phyloP scores from a whole-genome alignment of 2,113 vertebrate genomes.

The Odocoileus hemionus region DNA sequence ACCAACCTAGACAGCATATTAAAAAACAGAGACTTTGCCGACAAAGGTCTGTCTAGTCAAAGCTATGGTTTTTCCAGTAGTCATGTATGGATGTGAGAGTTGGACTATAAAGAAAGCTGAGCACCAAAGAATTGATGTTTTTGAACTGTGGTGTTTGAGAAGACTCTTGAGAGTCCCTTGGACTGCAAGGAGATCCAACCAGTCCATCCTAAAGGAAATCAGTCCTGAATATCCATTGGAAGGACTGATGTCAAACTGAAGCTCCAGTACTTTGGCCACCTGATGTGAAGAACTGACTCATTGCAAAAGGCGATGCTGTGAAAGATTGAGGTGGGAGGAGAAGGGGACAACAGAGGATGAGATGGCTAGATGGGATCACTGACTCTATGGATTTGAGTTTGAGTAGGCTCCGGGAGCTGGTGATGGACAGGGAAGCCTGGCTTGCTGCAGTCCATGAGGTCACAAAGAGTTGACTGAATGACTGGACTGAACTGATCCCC shows the following conservation, averaged over 20 bases:
- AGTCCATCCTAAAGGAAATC: background rate
- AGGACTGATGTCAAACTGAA: background rate
- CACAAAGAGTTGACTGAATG: background rate
- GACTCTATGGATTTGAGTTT: background rate
- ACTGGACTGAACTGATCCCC: background rate
- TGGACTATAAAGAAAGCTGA: background rate
- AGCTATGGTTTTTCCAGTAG: background rate
- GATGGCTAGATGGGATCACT: background rate
- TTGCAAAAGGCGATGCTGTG: background rate
- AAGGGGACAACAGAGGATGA: background rate
- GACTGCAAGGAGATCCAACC: background rate
- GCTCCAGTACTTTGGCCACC: background rate
- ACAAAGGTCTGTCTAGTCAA: background rate
- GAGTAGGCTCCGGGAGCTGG: background rate
- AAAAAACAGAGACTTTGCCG: background rate
- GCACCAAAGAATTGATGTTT: background rate
- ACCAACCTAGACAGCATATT: background rate
- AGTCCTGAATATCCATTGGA: background rate
- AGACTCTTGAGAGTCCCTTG: background rate
- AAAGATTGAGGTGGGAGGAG: background rate
- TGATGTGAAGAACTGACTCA: background rate
- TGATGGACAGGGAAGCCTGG: background rate
- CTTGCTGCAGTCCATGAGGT: background rate
- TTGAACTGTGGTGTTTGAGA: background rate
- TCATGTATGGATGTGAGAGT: background rate